phyloP scores from a whole-genome alignment of 2,113 vertebrate species.

The Pheucticus melanocephalus region DNA sequence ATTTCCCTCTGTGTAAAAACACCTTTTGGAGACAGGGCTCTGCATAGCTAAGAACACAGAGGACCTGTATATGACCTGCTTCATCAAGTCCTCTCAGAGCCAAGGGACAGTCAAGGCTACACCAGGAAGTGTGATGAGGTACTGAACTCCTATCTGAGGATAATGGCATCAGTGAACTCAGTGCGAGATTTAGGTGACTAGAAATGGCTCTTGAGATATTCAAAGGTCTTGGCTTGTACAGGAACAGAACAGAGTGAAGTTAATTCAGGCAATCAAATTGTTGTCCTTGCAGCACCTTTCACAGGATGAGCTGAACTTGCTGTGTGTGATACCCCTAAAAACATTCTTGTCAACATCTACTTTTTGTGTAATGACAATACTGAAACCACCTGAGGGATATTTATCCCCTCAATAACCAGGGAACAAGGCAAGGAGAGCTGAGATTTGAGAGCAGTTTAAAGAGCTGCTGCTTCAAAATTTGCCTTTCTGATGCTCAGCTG shows the following conservation, averaged over 20 bases:
- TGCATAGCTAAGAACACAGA: background rate
- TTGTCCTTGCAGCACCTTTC: background rate
- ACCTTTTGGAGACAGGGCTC: background rate
- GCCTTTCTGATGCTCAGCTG: background rate
- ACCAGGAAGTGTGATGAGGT: background rate
- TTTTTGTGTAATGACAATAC: background rate
- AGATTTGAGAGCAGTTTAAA: background rate
- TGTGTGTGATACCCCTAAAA: background rate
- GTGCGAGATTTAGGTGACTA: background rate
- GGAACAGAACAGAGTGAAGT: background rate
- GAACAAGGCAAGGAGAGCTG: background rate
- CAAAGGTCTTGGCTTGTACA: background rate
- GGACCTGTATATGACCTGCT: background rate
- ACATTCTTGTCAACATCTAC: background rate
- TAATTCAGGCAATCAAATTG: background rate
- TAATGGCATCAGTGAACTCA: background rate
- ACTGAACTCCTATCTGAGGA: background rate
- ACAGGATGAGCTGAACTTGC: background rate
- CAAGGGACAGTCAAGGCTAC: background rate
- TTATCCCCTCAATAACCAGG: background rate
- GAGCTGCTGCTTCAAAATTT: background rate
- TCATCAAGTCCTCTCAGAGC: background rate
- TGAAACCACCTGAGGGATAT: background rate
- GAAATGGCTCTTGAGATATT: background rate
- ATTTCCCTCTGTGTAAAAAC: background rate